A percentile compares a stretch with the other conserved stretches of the same genome.
Evolutionary conservation across 2,888 invertebrate genomes (phyloP).

Genomic region (Cataglyphis livida): DNA sequence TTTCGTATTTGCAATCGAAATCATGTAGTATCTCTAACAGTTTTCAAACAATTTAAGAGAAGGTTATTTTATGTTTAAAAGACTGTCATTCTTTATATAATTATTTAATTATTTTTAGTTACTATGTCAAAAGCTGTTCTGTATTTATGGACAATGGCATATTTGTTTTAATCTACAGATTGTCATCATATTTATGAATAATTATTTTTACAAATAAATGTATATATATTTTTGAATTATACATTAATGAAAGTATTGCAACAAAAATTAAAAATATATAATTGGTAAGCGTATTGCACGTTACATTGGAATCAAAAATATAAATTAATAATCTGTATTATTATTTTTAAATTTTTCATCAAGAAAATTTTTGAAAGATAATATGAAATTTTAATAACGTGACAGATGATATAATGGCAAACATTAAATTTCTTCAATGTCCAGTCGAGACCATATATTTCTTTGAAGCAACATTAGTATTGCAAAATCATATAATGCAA

Average conservation of each 20-base stretch:
- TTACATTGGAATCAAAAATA: not conserved
- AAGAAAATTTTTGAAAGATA: not conserved
- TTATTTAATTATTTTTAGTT: slow-evolving; percentile 22
- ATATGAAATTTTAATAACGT: slow-evolving; percentile 33
- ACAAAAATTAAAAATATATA: not conserved
- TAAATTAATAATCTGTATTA: slow-evolving; percentile 33
- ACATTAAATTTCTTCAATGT: slow-evolving; percentile 46
- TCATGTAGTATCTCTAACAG: not conserved
- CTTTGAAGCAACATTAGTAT: slow-evolving; percentile 37
- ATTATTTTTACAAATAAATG: not conserved
- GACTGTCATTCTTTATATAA: slow-evolving; percentile 13
- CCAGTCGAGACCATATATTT: slow-evolving; percentile 42
- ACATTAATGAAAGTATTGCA: slow-evolving; percentile 11
- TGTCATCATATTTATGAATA: not conserved
- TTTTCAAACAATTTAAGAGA: not conserved
- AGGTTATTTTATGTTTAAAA: not conserved
- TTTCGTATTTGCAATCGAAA: not conserved
- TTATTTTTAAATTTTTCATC: slow-evolving; percentile 13
- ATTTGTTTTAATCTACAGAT: slow-evolving; percentile 2
- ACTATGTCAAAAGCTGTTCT: slow-evolving; percentile 1
- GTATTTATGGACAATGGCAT: not conserved
- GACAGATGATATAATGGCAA: slow-evolving; percentile 36
- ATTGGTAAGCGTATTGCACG: not conserved
- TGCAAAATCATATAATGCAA: slow-evolving; percentile 33
- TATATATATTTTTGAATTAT: slow-evolving; percentile 9